Base-by-base conservation (phyloP, 2,888 invertebrate genomes). In the Heliconius ethilla region DNA sequence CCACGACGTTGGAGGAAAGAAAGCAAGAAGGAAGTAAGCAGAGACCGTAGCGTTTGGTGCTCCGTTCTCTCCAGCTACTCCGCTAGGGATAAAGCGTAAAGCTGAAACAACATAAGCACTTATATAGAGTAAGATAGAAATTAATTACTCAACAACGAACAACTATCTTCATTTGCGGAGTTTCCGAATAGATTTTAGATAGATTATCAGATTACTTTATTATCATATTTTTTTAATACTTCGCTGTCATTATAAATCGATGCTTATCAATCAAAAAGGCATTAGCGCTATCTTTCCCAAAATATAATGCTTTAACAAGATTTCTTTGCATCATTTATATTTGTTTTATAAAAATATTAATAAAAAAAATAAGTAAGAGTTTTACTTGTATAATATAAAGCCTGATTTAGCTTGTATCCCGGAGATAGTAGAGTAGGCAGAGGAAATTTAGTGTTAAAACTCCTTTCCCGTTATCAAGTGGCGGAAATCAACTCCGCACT, bases 191-290 rank as follows among this genome's bases (percentile, higher is more conserved):
- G 18, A 18, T 51, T 51, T 59, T 59, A 59, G 7, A 51, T n/a
- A 59, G 59, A 59, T 59, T 3, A n/a, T 59, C n/a, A 59, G 5
- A 59, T 59, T 10, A 59, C n/a, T 59, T 59, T 22, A 10, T 3
- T 59, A 59, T 59, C 22, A 59, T 59, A 59, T 59, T n/a, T 51
- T 59, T 59, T 59, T 59, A n/a, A 59, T 59, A 59, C n/a, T n/a
- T n/a, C n/a, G n/a, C 59, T n/a, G 59, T 59, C 59, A 59, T 59
- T 59, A n/a, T 59, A 59, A 59, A 59, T 59, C 9, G n/a, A 59
- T n/a, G 59, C n/a, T 59, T 59, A 59, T 59, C 59, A 59, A 59
- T 59, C 59, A 59, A 59, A 59, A 3, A 59, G 9, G 10, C n/a
- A 59, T 59, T 59, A 59, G 59, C n/a, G 59, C 10, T 59, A 59